Evolutionary conservation across 2,888 invertebrate species (phyloP), one percentile per base, ranked within the genome.

Genomic region (Melipona bicolor): DNA sequence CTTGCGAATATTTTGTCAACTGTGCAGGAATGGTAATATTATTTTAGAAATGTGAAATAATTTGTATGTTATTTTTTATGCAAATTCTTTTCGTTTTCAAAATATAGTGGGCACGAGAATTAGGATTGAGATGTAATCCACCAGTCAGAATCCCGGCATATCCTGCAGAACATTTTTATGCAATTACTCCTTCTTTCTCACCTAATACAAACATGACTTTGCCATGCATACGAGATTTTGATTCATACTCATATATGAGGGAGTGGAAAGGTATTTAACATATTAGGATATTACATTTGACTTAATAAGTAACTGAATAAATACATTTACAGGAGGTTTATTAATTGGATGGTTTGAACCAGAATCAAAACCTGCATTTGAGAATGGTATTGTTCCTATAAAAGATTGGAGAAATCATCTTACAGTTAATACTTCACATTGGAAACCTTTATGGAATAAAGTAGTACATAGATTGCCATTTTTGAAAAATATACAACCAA

Each of bases 101-200:
- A 77, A 43, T 89, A 87, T 83, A 95, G 96, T 96, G 96, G 96
- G 95, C 96, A 64, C 94, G 96, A 91, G 95, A 96, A 89, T 92
- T 97, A 65, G 97, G 97, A 19, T 93, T 96, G 81, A 93, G 94
- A 82, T 96, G 96, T 87, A 93, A 93, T 67, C 95, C 96, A 49
- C 95, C 95, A 88, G 96, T 97, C 0, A 95, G 96, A 90, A 96
- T 97, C 68, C 97, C 97, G 21, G 96, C 96, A 0, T 97, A 97
- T 93, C 96, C 97, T 36, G 97, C 96, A 64, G 96, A 97, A 92
- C 97, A 97, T 93, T 96, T 96, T 92, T 97, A 96, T 92, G 95
- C 96, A 5, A 95, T 96, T 15, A 96, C 96, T 19, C 95, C 95
- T 83, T 95, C 95, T 36, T 88, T 94, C 73, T 90, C 89, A 67